Evolutionary conservation across 2,113 vertebrate genomes (phyloP).

Genomic region (Lampris incognitus): DNA sequence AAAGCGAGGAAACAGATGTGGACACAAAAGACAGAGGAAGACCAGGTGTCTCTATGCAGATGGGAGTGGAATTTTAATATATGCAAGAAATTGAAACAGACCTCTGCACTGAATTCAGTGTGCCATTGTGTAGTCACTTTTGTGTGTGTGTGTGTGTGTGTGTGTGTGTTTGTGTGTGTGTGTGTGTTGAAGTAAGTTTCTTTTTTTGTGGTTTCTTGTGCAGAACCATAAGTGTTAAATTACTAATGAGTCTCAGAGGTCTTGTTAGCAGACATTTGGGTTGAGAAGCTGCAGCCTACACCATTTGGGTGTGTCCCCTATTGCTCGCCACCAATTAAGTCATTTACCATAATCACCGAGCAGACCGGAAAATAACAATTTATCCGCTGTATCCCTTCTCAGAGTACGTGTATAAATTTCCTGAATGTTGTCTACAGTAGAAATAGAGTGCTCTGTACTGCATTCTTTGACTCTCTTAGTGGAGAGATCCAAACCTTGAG

Average conservation of each 20-base stretch:
- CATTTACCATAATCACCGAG: constrained; percentile 9
- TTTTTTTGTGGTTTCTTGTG: not conserved
- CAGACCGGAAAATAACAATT: not conserved
- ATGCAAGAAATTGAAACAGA: constrained; percentile 4
- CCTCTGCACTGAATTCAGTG: not conserved
- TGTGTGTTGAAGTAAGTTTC: constrained; percentile 4
- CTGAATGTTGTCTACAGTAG: not conserved
- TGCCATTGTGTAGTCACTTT: not conserved
- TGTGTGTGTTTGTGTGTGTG: not conserved
- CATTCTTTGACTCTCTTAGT: not conserved
- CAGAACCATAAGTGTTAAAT: constrained; percentile 24
- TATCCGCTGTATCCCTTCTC: not conserved
- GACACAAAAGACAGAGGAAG: not conserved
- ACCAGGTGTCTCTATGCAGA: not conserved
- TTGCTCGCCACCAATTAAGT: not conserved
- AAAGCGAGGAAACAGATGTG: not conserved
- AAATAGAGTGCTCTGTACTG: not conserved
- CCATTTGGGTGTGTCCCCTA: not conserved
- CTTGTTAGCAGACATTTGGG: constrained; percentile 26
- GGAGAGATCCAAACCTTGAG: not conserved
- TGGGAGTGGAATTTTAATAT: constrained; percentile 3
- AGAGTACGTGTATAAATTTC: not conserved
- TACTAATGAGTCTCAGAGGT: constrained; percentile 51
- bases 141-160: constrained; percentile 2
- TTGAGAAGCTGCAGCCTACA: constrained; percentile 11